These are phyloP conservation scores for Homalodisca vitripennis DNA, from an alignment of 1,140 invertebrate genomes.

Conservation along the genomic window DNA sequence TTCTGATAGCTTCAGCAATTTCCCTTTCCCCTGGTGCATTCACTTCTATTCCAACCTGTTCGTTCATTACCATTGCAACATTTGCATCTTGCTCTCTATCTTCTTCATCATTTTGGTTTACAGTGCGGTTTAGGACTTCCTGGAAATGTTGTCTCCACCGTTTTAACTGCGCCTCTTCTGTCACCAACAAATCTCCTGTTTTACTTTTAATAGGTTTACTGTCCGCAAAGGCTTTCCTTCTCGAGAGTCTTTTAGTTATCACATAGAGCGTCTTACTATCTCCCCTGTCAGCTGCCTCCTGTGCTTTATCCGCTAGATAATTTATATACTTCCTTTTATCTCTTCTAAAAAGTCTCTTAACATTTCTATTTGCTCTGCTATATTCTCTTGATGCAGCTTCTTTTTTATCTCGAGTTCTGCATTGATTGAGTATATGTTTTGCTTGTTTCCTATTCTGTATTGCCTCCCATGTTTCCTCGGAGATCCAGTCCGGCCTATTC, in stretches of 20 bases:
- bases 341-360: constrained; percentile 21
- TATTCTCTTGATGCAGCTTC: background rate
- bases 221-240: no score
- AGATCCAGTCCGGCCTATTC: constrained; percentile 20
- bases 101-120: no score
- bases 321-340: constrained; percentile 22
- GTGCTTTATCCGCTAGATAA: constrained; percentile 11
- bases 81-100: no score
- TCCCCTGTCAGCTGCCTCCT: constrained; percentile 16
- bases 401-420: constrained; percentile 13
- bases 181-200: no score
- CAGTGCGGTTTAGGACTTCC: no score
- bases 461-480: constrained; percentile 15
- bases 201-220: no score
- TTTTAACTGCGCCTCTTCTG: no score
- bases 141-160: no score
- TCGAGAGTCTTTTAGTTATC: constrained; percentile 24
- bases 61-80: no score
- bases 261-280: constrained; percentile 27
- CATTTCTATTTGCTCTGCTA: constrained; percentile 14
- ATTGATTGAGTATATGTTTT: constrained; percentile 10
- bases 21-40: background rate
- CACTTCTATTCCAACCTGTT: background rate
- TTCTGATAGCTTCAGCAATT: background rate
- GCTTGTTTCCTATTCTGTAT: constrained; percentile 14